A percentile compares a stretch with the other conserved stretches of the same genome.
Evolutionary conservation across 1,140 invertebrate species (phyloP).

Genomic region (Brachystomella parvula): DNA sequence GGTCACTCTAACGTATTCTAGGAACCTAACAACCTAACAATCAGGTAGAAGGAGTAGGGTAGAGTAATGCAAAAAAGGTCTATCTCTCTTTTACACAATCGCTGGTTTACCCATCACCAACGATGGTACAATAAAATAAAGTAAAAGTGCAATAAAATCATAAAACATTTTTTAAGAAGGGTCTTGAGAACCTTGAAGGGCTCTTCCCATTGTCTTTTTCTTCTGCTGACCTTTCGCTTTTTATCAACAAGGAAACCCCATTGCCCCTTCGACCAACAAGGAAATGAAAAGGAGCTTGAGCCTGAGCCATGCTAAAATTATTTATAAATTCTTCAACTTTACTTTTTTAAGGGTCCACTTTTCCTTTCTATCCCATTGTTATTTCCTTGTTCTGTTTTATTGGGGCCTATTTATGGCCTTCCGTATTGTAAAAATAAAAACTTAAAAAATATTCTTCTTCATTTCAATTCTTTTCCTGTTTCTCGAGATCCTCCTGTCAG

Average conservation of each 20-base stretch:
- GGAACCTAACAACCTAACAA: no score
- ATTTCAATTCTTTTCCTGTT: background rate
- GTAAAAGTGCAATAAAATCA: constrained; percentile 15
- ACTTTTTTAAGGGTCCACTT: background rate
- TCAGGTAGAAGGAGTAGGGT: no score
- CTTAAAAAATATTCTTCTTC: background rate
- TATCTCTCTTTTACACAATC: background rate
- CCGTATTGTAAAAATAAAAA: background rate
- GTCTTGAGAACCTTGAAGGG: background rate
- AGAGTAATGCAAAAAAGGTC: background rate
- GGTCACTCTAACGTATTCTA: background rate
- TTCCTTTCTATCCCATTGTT: background rate
- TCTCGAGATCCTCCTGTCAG: constrained; percentile 5
- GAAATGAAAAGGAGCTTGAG: background rate
- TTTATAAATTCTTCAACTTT: background rate
- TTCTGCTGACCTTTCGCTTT: background rate
- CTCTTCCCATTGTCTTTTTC: background rate
- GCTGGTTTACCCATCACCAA: background rate
- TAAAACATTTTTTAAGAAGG: constrained; percentile 2
- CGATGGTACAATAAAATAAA: background rate
- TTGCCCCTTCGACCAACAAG: no score
- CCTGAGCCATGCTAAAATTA: background rate
- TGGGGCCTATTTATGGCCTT: constrained; percentile 4
- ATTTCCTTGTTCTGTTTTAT: background rate
- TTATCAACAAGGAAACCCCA: background rate